Evolutionary conservation across 2,113 vertebrate species (phyloP).

Genomic region (Charina bottae): DNA sequence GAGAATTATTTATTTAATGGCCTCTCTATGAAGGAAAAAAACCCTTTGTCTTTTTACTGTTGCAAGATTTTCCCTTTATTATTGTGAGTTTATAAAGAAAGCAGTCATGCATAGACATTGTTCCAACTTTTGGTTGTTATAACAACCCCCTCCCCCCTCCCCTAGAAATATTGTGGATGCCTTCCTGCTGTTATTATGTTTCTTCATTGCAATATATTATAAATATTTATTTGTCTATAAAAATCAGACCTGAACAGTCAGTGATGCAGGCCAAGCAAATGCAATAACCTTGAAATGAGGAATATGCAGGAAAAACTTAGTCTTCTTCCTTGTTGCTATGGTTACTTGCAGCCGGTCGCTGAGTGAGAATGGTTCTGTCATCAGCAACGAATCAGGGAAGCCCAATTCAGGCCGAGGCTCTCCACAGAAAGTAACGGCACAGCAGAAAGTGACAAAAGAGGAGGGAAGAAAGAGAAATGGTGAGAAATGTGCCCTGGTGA

Average conservation of each 20-base stretch:
- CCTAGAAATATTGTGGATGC: background rate
- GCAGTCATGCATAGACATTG: background rate
- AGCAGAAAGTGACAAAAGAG: constrained; percentile 90
- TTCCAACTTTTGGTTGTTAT: background rate
- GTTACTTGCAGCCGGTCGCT: constrained; percentile 94
- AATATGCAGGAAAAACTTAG: constrained; percentile 76
- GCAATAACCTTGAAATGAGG: constrained; percentile 76
- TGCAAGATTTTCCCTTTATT: constrained; percentile 25
- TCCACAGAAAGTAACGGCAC: constrained; percentile 85
- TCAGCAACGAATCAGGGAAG: constrained; percentile 94
- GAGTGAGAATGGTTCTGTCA: constrained; percentile 93
- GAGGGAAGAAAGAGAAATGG: constrained; percentile 88
- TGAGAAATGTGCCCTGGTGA: constrained; percentile 72
- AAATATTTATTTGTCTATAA: constrained; percentile 39
- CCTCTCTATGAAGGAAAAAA: background rate
- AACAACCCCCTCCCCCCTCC: background rate
- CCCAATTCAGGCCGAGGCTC: constrained; percentile 84
- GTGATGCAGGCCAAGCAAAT: constrained; percentile 53
- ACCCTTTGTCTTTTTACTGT: constrained; percentile 31
- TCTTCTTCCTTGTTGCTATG: constrained; percentile 93
- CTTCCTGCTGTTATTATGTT: background rate
- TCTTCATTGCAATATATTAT: constrained; percentile 17
- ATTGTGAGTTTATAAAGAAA: constrained; percentile 10
- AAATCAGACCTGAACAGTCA: constrained; percentile 53
- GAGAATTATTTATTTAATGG: background rate